Base-by-base conservation (phyloP, 2,113 vertebrate genomes). In the Leuciscus idus region DNA sequence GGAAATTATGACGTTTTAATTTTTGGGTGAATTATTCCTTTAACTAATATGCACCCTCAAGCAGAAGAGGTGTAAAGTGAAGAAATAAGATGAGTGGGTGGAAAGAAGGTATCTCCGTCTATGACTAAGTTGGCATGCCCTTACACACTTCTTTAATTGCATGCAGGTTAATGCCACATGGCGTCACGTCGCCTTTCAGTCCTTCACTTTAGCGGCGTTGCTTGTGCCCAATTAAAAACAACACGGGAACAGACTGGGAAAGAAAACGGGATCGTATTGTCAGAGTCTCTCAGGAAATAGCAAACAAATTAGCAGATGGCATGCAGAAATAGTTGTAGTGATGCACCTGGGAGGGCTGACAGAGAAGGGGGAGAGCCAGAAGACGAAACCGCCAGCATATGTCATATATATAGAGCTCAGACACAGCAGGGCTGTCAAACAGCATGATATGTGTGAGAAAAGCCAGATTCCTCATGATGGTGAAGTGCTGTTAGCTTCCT, bases 231-330 rank as follows among this genome's bases (percentile, higher is more conserved):
- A 90, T 78, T 84, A 84, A 90, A 88, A 82, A 46, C 62, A 86
- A 84, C 80, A 85, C 12, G 55, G 33, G 52, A 87, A 84, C 39
- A 28, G 52, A 28, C 68, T 66, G 83, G 83, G 74, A 87, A 85
- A 66, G 43, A 68, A 73, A 59, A 64, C 15, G 33, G 52, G 26
- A 62, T 26, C 79, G 48, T 73, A 85, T 79, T 85, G 78, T 88
- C 79, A 87, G 81, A 64, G 64, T 72, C 72, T 86, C 81, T 68
- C 39, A 36, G 39, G 81, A 81, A 33, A 81, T 48, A 48, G 83
- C 68, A 50, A 86, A 87, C 43, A 81, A 85, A 88, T 7, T 6
- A 87, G 76, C 87, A 90, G 85, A 90, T 90, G 89, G 84, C 81
- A 81, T 72, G 70, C 75, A 81, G 84, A 87, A 90, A 87, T 86